Base-by-base conservation (phyloP, 1,140 invertebrate species). In the Plutomurus gul region DNA sequence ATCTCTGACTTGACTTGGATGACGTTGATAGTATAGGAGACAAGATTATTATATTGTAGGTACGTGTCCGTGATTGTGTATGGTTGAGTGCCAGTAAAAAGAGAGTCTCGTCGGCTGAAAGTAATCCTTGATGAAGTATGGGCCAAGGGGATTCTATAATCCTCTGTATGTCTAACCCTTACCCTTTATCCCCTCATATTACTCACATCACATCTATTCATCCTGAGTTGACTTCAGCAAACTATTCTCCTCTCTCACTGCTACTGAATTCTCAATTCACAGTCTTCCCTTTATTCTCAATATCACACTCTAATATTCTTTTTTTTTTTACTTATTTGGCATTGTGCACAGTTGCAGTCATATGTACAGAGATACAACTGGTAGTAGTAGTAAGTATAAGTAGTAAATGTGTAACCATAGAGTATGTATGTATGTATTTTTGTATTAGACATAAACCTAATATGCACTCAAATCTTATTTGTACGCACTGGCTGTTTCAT, bases 71-170 rank as follows among this genome's bases (percentile, higher is more conserved):
- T 78, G 56, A 77, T 78, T 78, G 40, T 78, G 46, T 25, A 77
- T 72, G 80, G 76, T 75, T 81, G 80, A 75, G 75, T 81, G 80
- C 39, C 56, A 78, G 73, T 72, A 72, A 79, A 79, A 81, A 75
- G 77, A 81, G 73, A 81, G 76, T 73, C 56, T 65, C 75, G 16
- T 37, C 47, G 70, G 47, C 51, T 80, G 73, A 76, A 76, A 76
- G 77, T 72, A 75, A 79, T 81, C 79, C 79, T 80, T 73, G 73
- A 81, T 81, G 80, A 75, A 79, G 70, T 81, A 81, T 76, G 77
- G 43, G 43, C 73, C 76, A 82, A 75, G 77, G 73, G 73, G 71
- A 77, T 47, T 22, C 70, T 39, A 43, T 77, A 77, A 77, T 77
- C 72, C 76, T 82, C 74, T 43, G 39, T 72, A 30, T 81, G 37